These are phyloP conservation scores for Cyrtonyx montezumae DNA, from an alignment of 2,113 vertebrate genomes.

Conservation along the genomic window DNA sequence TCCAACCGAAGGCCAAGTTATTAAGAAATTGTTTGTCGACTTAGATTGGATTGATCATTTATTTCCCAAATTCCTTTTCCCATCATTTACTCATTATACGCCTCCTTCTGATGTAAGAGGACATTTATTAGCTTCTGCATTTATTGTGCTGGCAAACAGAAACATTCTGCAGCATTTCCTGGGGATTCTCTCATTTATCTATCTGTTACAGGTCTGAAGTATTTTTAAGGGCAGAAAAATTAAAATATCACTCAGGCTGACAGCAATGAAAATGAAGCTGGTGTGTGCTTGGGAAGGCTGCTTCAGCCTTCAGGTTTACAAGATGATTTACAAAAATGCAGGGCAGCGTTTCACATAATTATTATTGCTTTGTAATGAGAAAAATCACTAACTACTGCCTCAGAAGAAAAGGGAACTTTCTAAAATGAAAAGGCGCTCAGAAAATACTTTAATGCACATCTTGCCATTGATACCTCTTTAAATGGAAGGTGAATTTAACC, in stretches of 20 bases:
- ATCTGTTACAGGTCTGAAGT: conserved; percentile 58
- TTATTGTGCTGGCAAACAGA: conserved; percentile 75
- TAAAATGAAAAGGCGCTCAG: not conserved
- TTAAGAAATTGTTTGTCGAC: conserved; percentile 79
- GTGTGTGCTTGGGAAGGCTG: not conserved
- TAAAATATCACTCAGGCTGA: conserved; percentile 82
- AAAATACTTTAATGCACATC: not conserved
- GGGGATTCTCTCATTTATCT: conserved; percentile 78
- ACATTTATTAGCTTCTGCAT: conserved; percentile 80
- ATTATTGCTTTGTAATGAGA: conserved; percentile 29
- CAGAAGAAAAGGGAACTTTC: not conserved
- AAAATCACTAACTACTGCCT: conserved; percentile 6
- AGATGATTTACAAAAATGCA: not conserved
- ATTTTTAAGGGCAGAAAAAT: conserved; percentile 79
- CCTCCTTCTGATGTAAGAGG: conserved; percentile 76
- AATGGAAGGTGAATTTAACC: not conserved
- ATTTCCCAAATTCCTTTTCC: conserved; percentile 75
- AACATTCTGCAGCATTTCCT: conserved; percentile 74
- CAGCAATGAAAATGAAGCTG: conserved; percentile 71
- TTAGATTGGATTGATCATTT: conserved; percentile 74
- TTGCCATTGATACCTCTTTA: not conserved
- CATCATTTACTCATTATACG: conserved; percentile 83
- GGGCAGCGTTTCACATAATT: not conserved
- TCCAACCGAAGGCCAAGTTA: conserved; percentile 63
- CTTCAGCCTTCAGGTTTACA: conserved; percentile 43